Evolutionary conservation across 2,888 invertebrate genomes (phyloP).

Genomic region (Catocala sponsa): DNA sequence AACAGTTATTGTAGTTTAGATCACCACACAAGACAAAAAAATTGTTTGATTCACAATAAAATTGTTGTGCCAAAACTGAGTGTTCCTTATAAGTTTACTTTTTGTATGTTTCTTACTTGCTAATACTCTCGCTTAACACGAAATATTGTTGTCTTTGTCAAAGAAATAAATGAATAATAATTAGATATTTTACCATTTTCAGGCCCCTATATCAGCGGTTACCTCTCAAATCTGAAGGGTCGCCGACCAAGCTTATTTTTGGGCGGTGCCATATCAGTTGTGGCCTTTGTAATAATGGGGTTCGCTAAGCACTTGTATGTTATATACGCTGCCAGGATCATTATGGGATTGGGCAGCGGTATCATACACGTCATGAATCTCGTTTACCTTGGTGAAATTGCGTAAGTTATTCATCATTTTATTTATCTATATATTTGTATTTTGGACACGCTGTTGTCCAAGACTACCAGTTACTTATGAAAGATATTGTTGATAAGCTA

Average conservation of each 20-base stretch:
- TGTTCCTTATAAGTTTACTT: too few relatives aligned
- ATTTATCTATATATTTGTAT: background rate
- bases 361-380: constrained; percentile 25
- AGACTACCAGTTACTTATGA: background rate
- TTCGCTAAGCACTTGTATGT: constrained; percentile 46
- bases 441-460: background rate
- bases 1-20: too few relatives aligned
- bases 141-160: too few relatives aligned
- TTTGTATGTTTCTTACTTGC: too few relatives aligned
- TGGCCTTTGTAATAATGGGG: constrained; percentile 48
- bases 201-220: constrained; percentile 61
- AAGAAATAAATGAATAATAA: too few relatives aligned
- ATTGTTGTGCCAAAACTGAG: too few relatives aligned
- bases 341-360: constrained; percentile 18
- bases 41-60: too few relatives aligned
- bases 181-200: constrained; percentile 18
- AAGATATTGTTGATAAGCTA: background rate
- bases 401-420: constrained; percentile 22
- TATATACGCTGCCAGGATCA: constrained; percentile 47
- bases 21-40: too few relatives aligned
- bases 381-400: constrained; percentile 35
- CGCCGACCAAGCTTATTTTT: constrained; percentile 57
- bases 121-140: too few relatives aligned
- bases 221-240: constrained; percentile 57
- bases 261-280: constrained; percentile 39